Evolutionary conservation across 2,888 invertebrate genomes (phyloP).

Genomic region (Acrobasis repandana): DNA sequence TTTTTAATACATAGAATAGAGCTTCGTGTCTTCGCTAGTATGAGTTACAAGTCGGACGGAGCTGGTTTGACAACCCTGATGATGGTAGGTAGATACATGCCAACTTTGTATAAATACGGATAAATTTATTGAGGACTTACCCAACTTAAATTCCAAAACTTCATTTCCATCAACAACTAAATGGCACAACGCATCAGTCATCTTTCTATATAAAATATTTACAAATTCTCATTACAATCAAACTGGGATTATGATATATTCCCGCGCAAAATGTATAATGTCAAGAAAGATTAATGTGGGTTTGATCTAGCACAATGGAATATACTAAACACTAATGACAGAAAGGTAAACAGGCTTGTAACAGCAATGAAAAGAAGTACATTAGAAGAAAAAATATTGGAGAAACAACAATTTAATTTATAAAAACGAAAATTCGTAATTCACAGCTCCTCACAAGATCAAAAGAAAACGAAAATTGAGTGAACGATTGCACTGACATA

Average conservation of each 20-base stretch:
- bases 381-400: background rate
- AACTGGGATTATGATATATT: slow-evolving; percentile 31
- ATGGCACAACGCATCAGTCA: slow-evolving; percentile 77
- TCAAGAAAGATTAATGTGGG: slow-evolving; percentile 10
- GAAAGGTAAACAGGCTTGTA: background rate
- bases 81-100: background rate
- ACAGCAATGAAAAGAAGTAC: background rate
- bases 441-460: background rate
- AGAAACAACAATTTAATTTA: background rate
- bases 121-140: slow-evolving; percentile 47
- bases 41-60: background rate
- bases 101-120: background rate
- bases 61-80: background rate
- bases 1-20: too few species aligned
- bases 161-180: slow-evolving; percentile 83
- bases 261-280: slow-evolving; percentile 47
- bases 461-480: slow-evolving; percentile 1
- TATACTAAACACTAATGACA: background rate
- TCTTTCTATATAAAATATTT: slow-evolving; percentile 40
- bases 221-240: slow-evolving; percentile 36
- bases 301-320: background rate
- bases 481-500: background rate
- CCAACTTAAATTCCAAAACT: slow-evolving; percentile 80
- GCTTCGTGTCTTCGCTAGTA: too few species aligned
- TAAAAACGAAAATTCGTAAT: background rate